phyloP scores from a whole-genome alignment of 2,888 invertebrate genomes.

The Caenorhabditis sp. region DNA sequence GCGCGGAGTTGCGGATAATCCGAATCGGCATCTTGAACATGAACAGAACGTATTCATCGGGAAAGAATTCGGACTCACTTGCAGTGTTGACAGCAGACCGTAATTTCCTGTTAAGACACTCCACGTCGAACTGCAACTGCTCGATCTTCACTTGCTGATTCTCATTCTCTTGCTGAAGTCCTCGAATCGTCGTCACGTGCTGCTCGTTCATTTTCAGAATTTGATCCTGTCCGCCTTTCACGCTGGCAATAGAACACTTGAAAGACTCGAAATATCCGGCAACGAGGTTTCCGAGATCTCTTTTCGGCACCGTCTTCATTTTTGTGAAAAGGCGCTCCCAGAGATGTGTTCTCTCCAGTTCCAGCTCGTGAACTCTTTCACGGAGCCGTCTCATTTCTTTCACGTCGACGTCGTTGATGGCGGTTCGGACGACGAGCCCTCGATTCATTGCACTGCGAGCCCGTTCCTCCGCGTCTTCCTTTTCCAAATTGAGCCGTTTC shows the following conservation, averaged over 20 bases:
- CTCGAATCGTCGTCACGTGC: conserved; percentile 21
- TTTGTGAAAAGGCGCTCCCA: conserved; percentile 40
- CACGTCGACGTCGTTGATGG: conserved; percentile 24
- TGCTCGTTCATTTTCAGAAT: conserved; percentile 37
- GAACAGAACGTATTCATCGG: too few species aligned
- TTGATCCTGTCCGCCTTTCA: conserved; percentile 15
- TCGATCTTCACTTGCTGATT: conserved; percentile 14
- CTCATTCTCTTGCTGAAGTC: conserved; percentile 20
- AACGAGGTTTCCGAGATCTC: conserved; percentile 29
- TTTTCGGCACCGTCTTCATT: conserved; percentile 17
- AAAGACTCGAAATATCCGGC: conserved; percentile 35
- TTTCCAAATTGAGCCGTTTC: conserved; percentile 26
- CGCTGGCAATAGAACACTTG: conserved; percentile 27
- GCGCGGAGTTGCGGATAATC: conserved; percentile 12
- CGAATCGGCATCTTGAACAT: neutral
- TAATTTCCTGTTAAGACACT: conserved; percentile 7
- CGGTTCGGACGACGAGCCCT: conserved; percentile 6
- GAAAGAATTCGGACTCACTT: neutral
- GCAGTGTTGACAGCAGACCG: neutral
- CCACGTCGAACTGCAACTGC: conserved; percentile 24
- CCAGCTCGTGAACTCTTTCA: conserved; percentile 17
- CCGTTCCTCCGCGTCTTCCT: conserved; percentile 42
- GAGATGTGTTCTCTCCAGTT: conserved; percentile 22
- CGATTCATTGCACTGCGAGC: conserved; percentile 20
- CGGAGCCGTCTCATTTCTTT: conserved; percentile 27